A percentile compares a stretch with the other conserved stretches of the same genome.
phyloP scores from a whole-genome alignment of 2,797 vertebrate species.

The Melanotaenia maccullochi region DNA sequence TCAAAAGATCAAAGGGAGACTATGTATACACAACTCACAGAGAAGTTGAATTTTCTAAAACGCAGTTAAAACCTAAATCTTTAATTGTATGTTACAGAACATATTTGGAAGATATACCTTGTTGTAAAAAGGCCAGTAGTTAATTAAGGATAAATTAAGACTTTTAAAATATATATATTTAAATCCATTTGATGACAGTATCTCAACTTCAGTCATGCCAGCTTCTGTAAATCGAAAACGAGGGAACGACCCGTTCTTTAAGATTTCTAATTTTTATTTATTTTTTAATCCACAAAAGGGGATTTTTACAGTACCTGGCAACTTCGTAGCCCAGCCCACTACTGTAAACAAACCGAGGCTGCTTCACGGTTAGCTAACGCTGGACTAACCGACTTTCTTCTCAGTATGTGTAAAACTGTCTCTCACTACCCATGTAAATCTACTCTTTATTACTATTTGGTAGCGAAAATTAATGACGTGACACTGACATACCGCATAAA shows the following conservation, averaged over 20 bases:
- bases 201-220: neutral
- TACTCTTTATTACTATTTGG: neutral
- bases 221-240: constrained; percentile 3
- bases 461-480: rapidly evolving
- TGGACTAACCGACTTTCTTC: constrained; percentile 32
- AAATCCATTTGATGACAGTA: constrained; percentile 14
- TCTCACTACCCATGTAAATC: neutral
- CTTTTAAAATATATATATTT: neutral
- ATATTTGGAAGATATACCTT: too few species aligned
- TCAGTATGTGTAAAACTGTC: constrained; percentile 33
- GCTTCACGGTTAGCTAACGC: constrained; percentile 27
- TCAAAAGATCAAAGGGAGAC: too few species aligned
- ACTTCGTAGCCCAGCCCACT: constrained; percentile 23
- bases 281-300: constrained; percentile 17
- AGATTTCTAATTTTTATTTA: neutral
- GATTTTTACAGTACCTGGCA: constrained; percentile 59
- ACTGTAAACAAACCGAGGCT: constrained; percentile 54
- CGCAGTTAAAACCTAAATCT: neutral
- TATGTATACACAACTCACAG: neutral
- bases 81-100: too few species aligned
- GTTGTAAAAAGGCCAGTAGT: neutral
- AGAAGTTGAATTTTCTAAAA: neutral
- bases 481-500: neutral
- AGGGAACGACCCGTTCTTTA: neutral
- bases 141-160: neutral